Evolutionary conservation across 2,888 invertebrate species (phyloP).

Genomic region (Drosophila nr. perissopoda): DNA sequence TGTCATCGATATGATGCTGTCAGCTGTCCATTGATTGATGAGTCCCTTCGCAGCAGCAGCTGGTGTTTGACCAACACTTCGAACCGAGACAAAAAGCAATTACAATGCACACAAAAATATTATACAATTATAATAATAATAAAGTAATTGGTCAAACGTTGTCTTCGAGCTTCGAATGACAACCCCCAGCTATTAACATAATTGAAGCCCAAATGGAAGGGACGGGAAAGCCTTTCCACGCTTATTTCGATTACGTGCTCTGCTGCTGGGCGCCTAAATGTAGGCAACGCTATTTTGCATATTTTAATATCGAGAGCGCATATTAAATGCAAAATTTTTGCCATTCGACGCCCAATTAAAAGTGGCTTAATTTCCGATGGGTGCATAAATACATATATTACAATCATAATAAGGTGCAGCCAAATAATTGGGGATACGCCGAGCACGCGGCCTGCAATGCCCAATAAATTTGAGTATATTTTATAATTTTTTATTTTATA

Average conservation of each 20-base stretch:
- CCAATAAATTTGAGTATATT: background rate
- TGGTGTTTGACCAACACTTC: conserved; percentile 17
- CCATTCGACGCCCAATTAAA: conserved; percentile 59
- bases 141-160: conserved; percentile 62
- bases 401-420: conserved; percentile 38
- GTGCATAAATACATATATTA: conserved; percentile 40
- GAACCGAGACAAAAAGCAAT: conserved; percentile 20
- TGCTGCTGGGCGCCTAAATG: conserved; percentile 36
- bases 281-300: conserved; percentile 65
- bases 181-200: conserved; percentile 51
- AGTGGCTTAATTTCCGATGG: conserved; percentile 71
- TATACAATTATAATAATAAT: conserved; percentile 50
- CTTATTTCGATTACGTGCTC: conserved; percentile 63
- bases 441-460: background rate
- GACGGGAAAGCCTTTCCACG: conserved; percentile 37
- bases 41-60: conserved; percentile 11
- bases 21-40: conserved; percentile 48
- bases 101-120: conserved; percentile 34
- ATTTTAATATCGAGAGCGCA: conserved; percentile 63
- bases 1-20: conserved; percentile 24
- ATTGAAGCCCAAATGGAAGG: conserved; percentile 63
- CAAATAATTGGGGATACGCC: background rate
- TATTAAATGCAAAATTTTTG: conserved; percentile 63
- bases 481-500: background rate
- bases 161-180: conserved; percentile 30